Conservation (phyloP, 2,888 invertebrate genomes). For the Plutella xylostella region DNA sequence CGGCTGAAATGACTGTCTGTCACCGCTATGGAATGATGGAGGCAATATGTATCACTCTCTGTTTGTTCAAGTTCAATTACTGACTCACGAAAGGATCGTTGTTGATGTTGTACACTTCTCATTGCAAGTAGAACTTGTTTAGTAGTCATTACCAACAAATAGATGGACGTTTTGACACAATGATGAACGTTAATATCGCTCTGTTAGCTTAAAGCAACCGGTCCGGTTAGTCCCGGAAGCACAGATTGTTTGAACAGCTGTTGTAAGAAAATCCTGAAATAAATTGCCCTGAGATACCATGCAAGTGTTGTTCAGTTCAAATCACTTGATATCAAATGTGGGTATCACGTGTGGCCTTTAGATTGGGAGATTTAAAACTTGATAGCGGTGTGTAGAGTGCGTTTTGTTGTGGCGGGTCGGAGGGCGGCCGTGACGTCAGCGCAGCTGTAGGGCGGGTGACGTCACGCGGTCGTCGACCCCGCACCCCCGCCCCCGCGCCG, state of each 20-base stretch:
- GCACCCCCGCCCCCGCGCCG: conserved; percentile 36
- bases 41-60: too few species aligned
- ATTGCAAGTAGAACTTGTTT: background rate
- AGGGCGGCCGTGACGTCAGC: conserved; percentile 54
- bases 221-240: conserved; percentile 9
- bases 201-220: background rate
- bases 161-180: conserved; percentile 2
- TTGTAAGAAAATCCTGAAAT: background rate
- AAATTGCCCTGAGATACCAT: conserved; percentile 25
- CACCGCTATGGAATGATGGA: too few species aligned
- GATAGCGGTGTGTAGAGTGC: conserved; percentile 36
- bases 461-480: conserved; percentile 60
- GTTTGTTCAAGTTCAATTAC: too few species aligned
- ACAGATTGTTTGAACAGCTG: conserved; percentile 24
- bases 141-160: background rate
- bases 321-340: conserved; percentile 35
- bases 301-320: conserved; percentile 33
- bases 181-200: conserved; percentile 1
- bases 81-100: too few species aligned
- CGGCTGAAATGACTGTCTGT: conserved; percentile 1
- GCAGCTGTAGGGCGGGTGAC: conserved; percentile 65
- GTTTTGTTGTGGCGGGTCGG: conserved; percentile 38
- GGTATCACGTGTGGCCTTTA: conserved; percentile 44
- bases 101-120: background rate
- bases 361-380: conserved; percentile 40